A percentile compares a stretch with the other conserved stretches of the same genome.
These are phyloP conservation scores for Meloidogyne chitwoodi DNA, from an alignment of 1,140 invertebrate genomes.

Conservation along the genomic window DNA sequence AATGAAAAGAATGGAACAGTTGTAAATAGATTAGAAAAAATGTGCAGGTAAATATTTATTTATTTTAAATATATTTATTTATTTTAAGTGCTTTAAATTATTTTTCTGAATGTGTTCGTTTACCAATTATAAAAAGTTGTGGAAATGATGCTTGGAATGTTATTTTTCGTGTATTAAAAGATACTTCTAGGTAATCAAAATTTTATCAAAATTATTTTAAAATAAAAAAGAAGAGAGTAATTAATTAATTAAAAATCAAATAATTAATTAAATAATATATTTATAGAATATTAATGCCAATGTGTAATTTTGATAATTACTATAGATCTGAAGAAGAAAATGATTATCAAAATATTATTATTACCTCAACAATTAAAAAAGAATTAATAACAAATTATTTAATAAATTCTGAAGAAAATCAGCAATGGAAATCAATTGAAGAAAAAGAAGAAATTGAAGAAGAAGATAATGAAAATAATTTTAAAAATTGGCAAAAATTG, in stretches of 20 bases:
- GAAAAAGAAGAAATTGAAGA: background rate
- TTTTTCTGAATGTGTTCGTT: slow-evolving; percentile 54
- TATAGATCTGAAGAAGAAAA: background rate
- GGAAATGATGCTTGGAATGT: slow-evolving; percentile 52
- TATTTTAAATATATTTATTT: slow-evolving; percentile 19
- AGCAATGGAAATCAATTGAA: slow-evolving; percentile 16
- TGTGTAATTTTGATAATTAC: slow-evolving; percentile 43
- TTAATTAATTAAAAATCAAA: too few relatives aligned
- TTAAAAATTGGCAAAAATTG: background rate
- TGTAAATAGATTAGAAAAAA: slow-evolving; percentile 46
- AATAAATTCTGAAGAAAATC: background rate
- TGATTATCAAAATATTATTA: background rate
- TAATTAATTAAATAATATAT: background rate
- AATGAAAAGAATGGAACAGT: slow-evolving; percentile 42
- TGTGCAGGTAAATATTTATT: slow-evolving; percentile 11
- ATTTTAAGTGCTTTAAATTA: slow-evolving; percentile 54
- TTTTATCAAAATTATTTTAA: too few relatives aligned
- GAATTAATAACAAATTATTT: background rate
- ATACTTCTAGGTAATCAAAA: slow-evolving; percentile 45
- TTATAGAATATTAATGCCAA: slow-evolving; percentile 53
- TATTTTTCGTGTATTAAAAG: slow-evolving; percentile 59
- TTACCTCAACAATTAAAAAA: background rate
- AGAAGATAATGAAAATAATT: background rate
- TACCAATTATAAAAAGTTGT: slow-evolving; percentile 51
- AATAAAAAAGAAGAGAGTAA: too few relatives aligned